These are phyloP conservation scores for Magallana nippona DNA, from an alignment of 2,888 invertebrate genomes.

Conservation along the genomic window DNA sequence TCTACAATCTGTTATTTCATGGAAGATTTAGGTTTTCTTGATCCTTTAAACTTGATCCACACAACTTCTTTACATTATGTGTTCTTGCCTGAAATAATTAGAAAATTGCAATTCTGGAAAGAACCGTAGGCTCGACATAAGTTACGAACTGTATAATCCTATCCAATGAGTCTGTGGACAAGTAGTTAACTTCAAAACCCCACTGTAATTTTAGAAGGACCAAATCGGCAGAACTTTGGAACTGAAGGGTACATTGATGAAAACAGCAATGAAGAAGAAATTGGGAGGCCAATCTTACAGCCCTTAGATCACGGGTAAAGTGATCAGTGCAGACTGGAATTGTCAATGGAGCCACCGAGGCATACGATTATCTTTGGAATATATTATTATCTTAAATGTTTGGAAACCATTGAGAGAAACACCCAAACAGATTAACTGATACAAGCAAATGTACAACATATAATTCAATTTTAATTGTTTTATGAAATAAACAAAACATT, in stretches of 20 bases:
- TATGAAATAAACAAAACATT: too few relatives aligned
- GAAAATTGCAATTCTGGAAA: constrained; percentile 33
- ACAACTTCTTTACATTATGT: constrained; percentile 48
- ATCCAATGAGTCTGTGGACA: constrained; percentile 8
- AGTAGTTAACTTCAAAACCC: neutral
- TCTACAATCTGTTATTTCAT: constrained; percentile 51
- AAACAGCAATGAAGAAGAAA: neutral
- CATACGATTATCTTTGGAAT: too few relatives aligned
- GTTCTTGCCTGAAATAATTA: constrained; percentile 42
- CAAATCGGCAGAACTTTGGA: neutral
- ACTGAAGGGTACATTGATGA: neutral
- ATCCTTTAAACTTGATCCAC: constrained; percentile 49
- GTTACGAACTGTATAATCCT: constrained; percentile 38
- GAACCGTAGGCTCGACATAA: constrained; percentile 46
- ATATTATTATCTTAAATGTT: too few relatives aligned
- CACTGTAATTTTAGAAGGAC: neutral
- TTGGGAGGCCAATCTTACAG: neutral
- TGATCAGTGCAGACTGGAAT: neutral
- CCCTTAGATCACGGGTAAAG: neutral
- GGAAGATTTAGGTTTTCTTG: constrained; percentile 53
- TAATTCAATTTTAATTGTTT: too few relatives aligned
- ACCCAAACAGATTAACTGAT: too few relatives aligned
- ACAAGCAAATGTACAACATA: too few relatives aligned
- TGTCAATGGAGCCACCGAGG: too few relatives aligned
- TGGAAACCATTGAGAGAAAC: too few relatives aligned